Evolutionary conservation across 2,797 vertebrate species (phyloP), one percentile per base, ranked within the genome.

Genomic region (Eutrigla gurnardus): DNA sequence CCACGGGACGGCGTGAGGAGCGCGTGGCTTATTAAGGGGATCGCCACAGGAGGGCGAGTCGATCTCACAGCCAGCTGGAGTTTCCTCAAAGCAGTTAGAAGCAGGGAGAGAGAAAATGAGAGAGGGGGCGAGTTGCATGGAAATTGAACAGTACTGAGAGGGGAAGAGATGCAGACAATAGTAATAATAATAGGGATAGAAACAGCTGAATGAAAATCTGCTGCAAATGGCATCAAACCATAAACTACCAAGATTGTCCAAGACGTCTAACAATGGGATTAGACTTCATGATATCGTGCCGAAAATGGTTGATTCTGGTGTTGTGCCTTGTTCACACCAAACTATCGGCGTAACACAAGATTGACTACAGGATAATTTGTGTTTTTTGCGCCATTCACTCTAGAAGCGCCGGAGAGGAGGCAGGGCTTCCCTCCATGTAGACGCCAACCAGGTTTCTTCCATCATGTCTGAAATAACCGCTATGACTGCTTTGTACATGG

Each of bases 51-150:
- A 65, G 82, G 70, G 73, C 37, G 65, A 85, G 81, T 81, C 54
- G 63, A 87, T 87, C 80, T 75, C 65, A 25, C 72, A 77, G 86
- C 68, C 78, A 78, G 80, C 80, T 83, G 86, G 84, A 85, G 81
- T 63, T 82, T 78, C 75, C 74, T 85, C 70, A 71, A 40, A 78
- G 73, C 54, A 43, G 67, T 45, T 40, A n/a, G 54, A 42, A 61
- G 45, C 52, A 54, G 14, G 54, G 46, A 54, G 17, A 61, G 64
- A 36, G 46, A 32, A 33, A 9, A 43, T 60, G 32, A 2, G 54
- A 47, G 65, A 57, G 52, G 43, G 18, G 13, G 45, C 65, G 32
- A 13, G 12, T 13, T 40, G 77, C 6, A 9, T 0, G 4, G 52
- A 70, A 17, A 58, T 6, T 25, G 17, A 49, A 53, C 60, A n/a